Evolutionary conservation across 2,113 vertebrate genomes (phyloP).

Genomic region (Eulacestoma nigropectus): DNA sequence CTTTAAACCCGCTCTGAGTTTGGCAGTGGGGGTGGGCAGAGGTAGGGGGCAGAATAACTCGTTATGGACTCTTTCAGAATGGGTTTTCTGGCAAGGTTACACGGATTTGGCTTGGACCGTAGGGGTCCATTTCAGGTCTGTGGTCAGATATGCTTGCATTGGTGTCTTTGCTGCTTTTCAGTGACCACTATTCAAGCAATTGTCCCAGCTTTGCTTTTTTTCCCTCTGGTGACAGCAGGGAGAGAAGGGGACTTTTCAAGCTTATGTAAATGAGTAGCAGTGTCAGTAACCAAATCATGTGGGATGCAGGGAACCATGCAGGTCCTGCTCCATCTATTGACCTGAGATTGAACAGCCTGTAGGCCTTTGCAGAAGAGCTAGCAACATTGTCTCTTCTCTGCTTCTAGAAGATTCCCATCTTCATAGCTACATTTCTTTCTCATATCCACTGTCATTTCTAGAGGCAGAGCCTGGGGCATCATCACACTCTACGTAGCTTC

Average conservation of each 20-base stretch:
- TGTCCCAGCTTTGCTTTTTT: not conserved
- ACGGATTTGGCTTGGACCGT: not conserved
- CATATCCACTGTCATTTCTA: not conserved
- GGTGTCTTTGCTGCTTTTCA: not conserved
- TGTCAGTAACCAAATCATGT: not conserved
- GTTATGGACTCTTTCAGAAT: not conserved
- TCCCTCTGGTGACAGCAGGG: not conserved
- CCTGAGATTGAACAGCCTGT: not conserved
- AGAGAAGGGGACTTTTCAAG: not conserved
- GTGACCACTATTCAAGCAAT: not conserved
- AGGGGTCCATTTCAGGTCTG: not conserved
- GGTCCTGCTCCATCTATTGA: not conserved
- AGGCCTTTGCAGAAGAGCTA: not conserved
- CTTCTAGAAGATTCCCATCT: not conserved
- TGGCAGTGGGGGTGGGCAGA: not conserved
- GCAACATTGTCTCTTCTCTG: not conserved
- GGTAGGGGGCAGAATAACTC: not conserved
- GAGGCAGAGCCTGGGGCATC: slow-evolving; percentile 1
- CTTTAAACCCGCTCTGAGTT: not conserved
- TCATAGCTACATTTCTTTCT: not conserved
- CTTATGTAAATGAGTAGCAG: not conserved
- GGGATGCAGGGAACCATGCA: not conserved
- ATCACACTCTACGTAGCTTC: not conserved
- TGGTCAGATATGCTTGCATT: not conserved
- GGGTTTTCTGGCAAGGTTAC: not conserved